A percentile compares a stretch with the other conserved stretches of the same genome.
These are phyloP conservation scores for Grapholita molesta DNA, from an alignment of 1,140 invertebrate species.

Conservation along the genomic window DNA sequence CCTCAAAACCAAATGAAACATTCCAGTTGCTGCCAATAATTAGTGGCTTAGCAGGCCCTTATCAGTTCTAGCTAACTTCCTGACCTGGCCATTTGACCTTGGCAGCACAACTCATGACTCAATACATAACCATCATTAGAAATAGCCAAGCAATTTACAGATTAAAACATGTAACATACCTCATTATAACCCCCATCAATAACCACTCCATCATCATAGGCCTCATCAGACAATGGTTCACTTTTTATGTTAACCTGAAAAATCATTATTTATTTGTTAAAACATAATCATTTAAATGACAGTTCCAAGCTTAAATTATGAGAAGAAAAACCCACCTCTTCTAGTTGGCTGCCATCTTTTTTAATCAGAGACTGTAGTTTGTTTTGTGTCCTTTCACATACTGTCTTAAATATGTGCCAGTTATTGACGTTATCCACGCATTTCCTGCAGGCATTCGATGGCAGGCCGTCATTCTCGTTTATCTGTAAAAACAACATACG, in stretches of 20 bases:
- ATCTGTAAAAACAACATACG: slow-evolving; percentile 77
- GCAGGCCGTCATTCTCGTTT: slow-evolving; percentile 77
- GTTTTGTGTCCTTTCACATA: slow-evolving; percentile 78
- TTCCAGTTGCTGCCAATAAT: not conserved
- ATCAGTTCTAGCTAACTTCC: slow-evolving; percentile 9
- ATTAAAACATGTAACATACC: slow-evolving; percentile 41
- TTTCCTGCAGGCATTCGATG: slow-evolving; percentile 78
- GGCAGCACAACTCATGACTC: slow-evolving; percentile 42
- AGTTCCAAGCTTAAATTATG: slow-evolving; percentile 48
- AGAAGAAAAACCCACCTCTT: slow-evolving; percentile 67
- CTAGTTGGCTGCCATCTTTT: slow-evolving; percentile 71
- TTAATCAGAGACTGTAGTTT: slow-evolving; percentile 76
- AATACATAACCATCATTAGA: slow-evolving; percentile 18
- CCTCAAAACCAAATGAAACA: not conserved
- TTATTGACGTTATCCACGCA: slow-evolving; percentile 78
- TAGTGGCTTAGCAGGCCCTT: slow-evolving; percentile 3
- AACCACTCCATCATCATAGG: slow-evolving; percentile 74
- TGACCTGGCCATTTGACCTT: slow-evolving; percentile 52
- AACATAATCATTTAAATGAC: slow-evolving; percentile 42
- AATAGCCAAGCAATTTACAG: slow-evolving; percentile 16
- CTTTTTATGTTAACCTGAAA: slow-evolving; percentile 76
- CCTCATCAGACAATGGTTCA: slow-evolving; percentile 70
- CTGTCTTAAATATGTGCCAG: slow-evolving; percentile 77
- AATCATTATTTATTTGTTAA: slow-evolving; percentile 45
- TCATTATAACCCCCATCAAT: slow-evolving; percentile 75